A percentile compares a stretch with the other conserved stretches of the same genome.
phyloP scores from a whole-genome alignment of 2,888 invertebrate species.

The Micropterix aruncella region DNA sequence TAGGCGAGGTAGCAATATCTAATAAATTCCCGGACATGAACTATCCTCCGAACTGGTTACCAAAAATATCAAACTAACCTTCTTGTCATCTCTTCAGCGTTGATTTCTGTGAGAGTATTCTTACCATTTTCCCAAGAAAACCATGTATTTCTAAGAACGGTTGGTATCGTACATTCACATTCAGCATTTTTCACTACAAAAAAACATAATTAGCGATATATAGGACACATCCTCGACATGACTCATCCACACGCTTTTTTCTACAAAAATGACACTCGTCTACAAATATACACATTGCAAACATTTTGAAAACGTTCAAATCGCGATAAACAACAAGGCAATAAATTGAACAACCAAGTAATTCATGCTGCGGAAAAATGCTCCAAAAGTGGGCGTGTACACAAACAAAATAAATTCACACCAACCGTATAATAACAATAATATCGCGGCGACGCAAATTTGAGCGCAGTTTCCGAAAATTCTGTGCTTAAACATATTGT shows the following conservation, averaged over 20 bases:
- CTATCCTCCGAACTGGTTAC: too few species aligned
- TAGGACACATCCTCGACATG: too few species aligned
- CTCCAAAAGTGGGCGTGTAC: background rate
- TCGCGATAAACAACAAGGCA: too few species aligned
- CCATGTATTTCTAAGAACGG: conserved; percentile 74
- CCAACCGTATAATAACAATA: background rate
- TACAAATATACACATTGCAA: too few species aligned
- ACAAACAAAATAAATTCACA: background rate
- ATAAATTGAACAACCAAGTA: too few species aligned
- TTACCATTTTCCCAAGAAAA: conserved; percentile 81
- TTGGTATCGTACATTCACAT: conserved; percentile 57
- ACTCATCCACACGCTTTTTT: too few species aligned
- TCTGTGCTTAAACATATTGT: background rate
- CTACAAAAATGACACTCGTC: too few species aligned
- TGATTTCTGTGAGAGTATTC: conserved; percentile 71
- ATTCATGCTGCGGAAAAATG: too few species aligned
- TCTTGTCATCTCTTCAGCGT: conserved; percentile 63
- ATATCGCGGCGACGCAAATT: background rate
- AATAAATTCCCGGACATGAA: too few species aligned
- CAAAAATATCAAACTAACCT: conserved; percentile 20
- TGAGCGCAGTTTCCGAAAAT: background rate
- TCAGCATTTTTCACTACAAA: conserved; percentile 6
- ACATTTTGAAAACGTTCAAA: too few species aligned
- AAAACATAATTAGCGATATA: too few species aligned
- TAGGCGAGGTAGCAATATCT: too few species aligned